These are phyloP conservation scores for Myotis yumanensis DNA, from an alignment of 2,113 vertebrate genomes.

Conservation along the genomic window DNA sequence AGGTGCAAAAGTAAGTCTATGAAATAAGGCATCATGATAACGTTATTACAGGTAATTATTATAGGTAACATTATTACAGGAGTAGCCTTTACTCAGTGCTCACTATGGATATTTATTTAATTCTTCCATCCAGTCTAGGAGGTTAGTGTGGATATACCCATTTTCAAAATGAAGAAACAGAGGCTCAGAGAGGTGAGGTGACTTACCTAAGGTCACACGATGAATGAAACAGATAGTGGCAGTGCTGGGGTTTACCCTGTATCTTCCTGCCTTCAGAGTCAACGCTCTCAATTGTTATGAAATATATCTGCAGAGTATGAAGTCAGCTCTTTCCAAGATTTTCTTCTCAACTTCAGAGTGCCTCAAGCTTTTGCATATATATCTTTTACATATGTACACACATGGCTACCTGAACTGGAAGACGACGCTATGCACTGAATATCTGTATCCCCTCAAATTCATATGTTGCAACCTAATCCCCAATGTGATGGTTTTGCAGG, in stretches of 20 bases:
- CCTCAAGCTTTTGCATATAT: not conserved
- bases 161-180: conserved; percentile 28
- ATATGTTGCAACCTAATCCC: not conserved
- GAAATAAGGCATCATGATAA: not conserved
- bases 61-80: not conserved
- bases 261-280: not conserved
- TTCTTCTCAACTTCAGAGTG: conserved; percentile 2
- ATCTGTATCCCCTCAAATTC: not conserved
- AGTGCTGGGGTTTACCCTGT: not conserved
- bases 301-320: not conserved
- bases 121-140: not conserved
- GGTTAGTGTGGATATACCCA: not conserved
- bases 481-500: not conserved
- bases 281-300: not conserved
- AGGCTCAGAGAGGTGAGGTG: not conserved
- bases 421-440: not conserved
- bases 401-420: not conserved
- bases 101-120: not conserved
- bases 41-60: not conserved
- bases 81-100: not conserved
- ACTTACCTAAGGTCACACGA: not conserved
- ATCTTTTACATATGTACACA: not conserved
- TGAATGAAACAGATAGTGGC: not conserved
- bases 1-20: not conserved
- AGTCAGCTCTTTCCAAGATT: not conserved